These are phyloP conservation scores for Diplolepis rosae DNA, from an alignment of 2,888 invertebrate genomes.

Conservation along the genomic window DNA sequence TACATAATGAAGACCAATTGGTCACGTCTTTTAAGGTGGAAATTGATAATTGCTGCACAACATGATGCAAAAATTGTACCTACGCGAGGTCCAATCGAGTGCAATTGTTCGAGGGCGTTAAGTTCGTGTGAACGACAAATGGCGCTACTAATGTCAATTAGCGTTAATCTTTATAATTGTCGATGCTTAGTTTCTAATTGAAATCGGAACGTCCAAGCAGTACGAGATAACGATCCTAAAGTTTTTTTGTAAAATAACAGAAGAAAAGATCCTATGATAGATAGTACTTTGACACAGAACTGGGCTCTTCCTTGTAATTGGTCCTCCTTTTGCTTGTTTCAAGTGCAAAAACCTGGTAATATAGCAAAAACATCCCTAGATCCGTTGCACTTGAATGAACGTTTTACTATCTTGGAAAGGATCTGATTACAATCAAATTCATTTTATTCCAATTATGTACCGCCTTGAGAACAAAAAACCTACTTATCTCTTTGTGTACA, in stretches of 20 bases:
- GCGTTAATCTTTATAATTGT: constrained; percentile 62
- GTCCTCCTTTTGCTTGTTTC: background rate
- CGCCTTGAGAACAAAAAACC: background rate
- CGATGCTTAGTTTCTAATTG: constrained; percentile 62
- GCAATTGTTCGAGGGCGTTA: constrained; percentile 52
- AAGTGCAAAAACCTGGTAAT: background rate
- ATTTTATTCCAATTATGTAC: constrained; percentile 10
- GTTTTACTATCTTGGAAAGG: background rate
- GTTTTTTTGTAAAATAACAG: constrained; percentile 47
- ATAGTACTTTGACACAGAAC: background rate
- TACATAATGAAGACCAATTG: constrained; percentile 26
- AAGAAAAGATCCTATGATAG: constrained; percentile 31
- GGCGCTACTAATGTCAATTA: constrained; percentile 62
- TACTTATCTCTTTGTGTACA: background rate
- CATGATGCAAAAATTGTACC: constrained; percentile 43
- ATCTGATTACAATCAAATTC: constrained; percentile 14
- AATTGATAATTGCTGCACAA: constrained; percentile 34
- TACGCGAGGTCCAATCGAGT: constrained; percentile 49
- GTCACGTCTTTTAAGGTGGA: constrained; percentile 36
- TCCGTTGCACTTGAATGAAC: background rate
- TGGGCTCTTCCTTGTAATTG: constrained; percentile 29
- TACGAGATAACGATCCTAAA: constrained; percentile 40
- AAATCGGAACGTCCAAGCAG: constrained; percentile 46
- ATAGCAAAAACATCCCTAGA: background rate
- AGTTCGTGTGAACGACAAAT: constrained; percentile 44